Percentiles rank a stretch among this genome's conserved stretches.
Evolutionary conservation across 1,140 invertebrate genomes (phyloP).

Genomic region (Coenobita brevimanus): DNA sequence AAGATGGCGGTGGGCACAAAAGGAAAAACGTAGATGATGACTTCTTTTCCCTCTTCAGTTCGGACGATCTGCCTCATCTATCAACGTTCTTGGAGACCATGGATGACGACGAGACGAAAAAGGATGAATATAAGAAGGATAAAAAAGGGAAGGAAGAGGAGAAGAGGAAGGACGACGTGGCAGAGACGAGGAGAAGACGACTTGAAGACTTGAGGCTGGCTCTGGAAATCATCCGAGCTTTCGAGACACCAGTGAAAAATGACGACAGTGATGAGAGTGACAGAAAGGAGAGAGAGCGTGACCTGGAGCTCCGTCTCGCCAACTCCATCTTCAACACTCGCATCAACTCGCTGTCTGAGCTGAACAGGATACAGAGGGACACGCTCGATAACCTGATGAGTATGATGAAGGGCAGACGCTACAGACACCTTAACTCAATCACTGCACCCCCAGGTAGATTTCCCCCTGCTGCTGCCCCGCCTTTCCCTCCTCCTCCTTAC

Average conservation of each 20-base stretch:
- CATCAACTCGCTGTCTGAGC: constrained; percentile 37
- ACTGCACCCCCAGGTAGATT: too few relatives aligned
- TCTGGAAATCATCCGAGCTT: constrained; percentile 37
- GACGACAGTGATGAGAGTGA: neutral
- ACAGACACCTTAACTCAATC: neutral
- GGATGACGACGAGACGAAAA: neutral
- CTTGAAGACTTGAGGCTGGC: constrained; percentile 46
- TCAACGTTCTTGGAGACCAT: neutral
- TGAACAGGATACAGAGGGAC: constrained; percentile 40
- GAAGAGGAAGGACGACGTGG: neutral
- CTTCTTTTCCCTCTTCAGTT: constrained; percentile 20
- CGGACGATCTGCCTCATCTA: constrained; percentile 12
- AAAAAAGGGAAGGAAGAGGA: neutral
- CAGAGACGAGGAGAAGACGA: constrained; percentile 6
- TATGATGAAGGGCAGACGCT: neutral
- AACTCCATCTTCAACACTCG: constrained; percentile 41
- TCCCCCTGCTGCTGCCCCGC: neutral
- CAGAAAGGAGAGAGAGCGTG: neutral
- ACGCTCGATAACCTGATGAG: constrained; percentile 38
- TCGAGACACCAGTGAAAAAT: neutral
- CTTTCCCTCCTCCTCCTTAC: neutral
- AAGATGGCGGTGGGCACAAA: neutral
- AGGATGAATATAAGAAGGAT: neutral
- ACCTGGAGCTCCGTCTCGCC: constrained; percentile 35
- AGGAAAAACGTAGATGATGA: neutral